phyloP scores from a whole-genome alignment of 2,888 invertebrate species.

The Daptonema setosum region DNA sequence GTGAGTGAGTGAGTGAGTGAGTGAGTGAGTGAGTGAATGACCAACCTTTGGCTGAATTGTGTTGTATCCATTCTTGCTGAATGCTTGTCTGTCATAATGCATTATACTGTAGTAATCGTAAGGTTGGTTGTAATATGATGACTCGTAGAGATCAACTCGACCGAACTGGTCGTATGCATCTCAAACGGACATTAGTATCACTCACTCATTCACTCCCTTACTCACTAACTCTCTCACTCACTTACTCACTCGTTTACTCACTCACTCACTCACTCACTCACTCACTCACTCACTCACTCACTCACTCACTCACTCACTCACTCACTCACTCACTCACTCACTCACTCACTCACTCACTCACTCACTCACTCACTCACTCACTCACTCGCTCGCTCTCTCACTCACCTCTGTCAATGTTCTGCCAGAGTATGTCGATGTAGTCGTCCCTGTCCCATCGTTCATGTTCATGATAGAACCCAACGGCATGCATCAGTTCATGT shows the following conservation, averaged over 20 bases:
- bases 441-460: constrained; percentile 26
- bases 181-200: constrained; percentile 9
- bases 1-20: neutral
- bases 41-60: constrained; percentile 13
- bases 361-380: too few species aligned
- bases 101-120: constrained; percentile 26
- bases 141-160: constrained; percentile 23
- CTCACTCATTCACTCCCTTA: too few species aligned
- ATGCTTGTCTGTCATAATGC: constrained; percentile 25
- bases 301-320: too few species aligned
- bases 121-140: constrained; percentile 23
- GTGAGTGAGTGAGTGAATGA: too few species aligned
- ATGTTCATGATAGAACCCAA: constrained; percentile 27
- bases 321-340: too few species aligned
- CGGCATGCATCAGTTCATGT: constrained; percentile 23
- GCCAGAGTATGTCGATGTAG: constrained; percentile 24
- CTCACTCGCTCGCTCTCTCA: too few species aligned
- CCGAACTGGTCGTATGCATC: constrained; percentile 28
- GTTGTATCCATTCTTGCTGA: constrained; percentile 26
- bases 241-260: too few species aligned
- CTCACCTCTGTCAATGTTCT: constrained; percentile 24
- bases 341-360: too few species aligned
- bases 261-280: too few species aligned
- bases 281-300: too few species aligned
- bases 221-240: too few species aligned